Conservation (phyloP, 2,888 invertebrate genomes). For the Coleophora flavipennella region DNA sequence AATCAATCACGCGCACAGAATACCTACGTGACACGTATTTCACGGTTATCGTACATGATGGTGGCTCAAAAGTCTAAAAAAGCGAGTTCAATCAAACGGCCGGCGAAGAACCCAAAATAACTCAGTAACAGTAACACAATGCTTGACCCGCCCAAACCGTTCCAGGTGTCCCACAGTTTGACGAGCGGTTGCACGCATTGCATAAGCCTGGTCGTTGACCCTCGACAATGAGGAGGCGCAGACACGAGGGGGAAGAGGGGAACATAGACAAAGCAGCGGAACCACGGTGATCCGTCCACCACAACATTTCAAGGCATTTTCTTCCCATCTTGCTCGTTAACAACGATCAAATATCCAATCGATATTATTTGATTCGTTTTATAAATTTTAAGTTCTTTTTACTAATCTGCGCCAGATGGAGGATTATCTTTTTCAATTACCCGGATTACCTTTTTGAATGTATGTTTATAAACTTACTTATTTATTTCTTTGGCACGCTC, state of each 20-base stretch:
- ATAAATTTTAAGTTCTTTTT: no score
- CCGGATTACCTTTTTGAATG: no score
- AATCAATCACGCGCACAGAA: slow-evolving; percentile 10
- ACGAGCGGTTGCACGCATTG: slow-evolving; percentile 21
- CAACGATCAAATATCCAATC: no score
- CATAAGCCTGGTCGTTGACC: slow-evolving; percentile 48
- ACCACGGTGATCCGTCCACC: slow-evolving; percentile 8
- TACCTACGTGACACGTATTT: slow-evolving; percentile 13
- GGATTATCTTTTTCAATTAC: no score
- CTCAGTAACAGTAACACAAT: slow-evolving; percentile 27
- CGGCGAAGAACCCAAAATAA: slow-evolving; percentile 11
- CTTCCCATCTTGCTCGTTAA: no score
- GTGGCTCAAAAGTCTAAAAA: neutral
- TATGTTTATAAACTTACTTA: no score
- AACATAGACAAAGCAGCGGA: slow-evolving; percentile 38
- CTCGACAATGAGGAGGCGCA: slow-evolving; percentile 35
- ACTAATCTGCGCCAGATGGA: no score
- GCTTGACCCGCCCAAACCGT: slow-evolving; percentile 23
- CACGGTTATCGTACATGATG: slow-evolving; percentile 11
- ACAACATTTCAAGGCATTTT: no score
- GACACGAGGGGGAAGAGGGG: slow-evolving; percentile 24
- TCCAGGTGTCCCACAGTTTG: slow-evolving; percentile 42
- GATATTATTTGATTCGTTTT: no score
- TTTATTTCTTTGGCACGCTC: no score
- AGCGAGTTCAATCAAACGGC: neutral